Percentiles rank a stretch among this genome's conserved stretches.
Evolutionary conservation across 1,140 invertebrate species (phyloP).

Genomic region (Pachyrhynchus sulphureomaculatus): DNA sequence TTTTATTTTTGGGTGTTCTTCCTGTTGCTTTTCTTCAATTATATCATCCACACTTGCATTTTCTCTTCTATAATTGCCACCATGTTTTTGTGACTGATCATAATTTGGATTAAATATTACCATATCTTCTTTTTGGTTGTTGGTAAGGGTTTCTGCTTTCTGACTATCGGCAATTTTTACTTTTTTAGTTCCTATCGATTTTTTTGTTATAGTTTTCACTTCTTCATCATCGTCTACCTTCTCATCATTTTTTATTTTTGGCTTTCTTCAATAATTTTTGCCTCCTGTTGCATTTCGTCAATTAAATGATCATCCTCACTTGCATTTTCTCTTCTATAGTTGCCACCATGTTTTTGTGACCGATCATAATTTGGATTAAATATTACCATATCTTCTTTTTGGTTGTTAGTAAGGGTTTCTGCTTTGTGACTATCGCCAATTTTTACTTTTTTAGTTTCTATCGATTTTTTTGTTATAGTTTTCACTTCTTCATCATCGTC

Average conservation of each 20-base stretch:
- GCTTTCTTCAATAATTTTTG: background rate
- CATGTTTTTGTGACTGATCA: constrained; percentile 11
- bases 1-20: background rate
- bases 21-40: no score
- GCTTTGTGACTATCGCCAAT: background rate
- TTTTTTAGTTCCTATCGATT: background rate
- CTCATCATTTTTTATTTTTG: no score
- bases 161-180: background rate
- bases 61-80: constrained; percentile 18
- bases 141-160: constrained; percentile 4
- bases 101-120: background rate
- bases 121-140: background rate
- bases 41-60: background rate
- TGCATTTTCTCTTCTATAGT: constrained; percentile 20
- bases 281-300: no score
- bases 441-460: background rate
- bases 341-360: constrained; percentile 36
- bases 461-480: background rate
- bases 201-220: no score
- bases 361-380: constrained; percentile 31
- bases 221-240: background rate
- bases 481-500: background rate
- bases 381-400: constrained; percentile 2
- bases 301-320: background rate
- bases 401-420: no score